phyloP scores from a whole-genome alignment of 2,797 vertebrate species.

The Heterohyrax brucei region DNA sequence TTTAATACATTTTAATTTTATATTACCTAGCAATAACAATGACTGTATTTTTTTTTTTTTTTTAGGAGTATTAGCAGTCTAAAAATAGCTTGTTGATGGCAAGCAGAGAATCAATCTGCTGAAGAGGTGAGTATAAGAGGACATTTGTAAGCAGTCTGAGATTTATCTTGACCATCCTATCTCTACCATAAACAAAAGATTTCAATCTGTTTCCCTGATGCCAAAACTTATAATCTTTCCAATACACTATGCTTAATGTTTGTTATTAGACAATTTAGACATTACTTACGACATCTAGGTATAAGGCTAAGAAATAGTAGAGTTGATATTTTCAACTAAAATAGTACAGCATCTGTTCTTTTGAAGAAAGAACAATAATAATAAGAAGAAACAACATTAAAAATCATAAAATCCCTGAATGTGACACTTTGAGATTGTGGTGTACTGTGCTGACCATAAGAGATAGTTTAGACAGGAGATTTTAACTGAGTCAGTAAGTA shows the following conservation, averaged over 20 bases:
- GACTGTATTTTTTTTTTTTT: no score
- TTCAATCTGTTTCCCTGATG: neutral
- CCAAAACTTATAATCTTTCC: neutral
- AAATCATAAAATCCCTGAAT: constrained; percentile 14
- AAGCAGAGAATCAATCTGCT: neutral
- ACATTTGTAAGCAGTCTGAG: neutral
- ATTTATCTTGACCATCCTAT: neutral
- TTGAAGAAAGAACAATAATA: neutral
- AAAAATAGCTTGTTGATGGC: neutral
- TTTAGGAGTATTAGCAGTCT: neutral
- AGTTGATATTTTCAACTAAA: neutral
- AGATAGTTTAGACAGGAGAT: neutral
- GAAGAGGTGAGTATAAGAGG: neutral
- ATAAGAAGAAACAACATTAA: neutral
- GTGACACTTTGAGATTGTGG: neutral
- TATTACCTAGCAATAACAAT: neutral
- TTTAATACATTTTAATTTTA: neutral
- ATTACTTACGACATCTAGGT: neutral
- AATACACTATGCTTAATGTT: neutral
- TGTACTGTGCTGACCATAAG: neutral
- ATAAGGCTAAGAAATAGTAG: neutral
- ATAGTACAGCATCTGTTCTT: constrained; percentile 1
- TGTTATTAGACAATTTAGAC: neutral
- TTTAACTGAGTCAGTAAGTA: neutral
- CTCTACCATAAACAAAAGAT: neutral